phyloP scores from a whole-genome alignment of 35 echinoderm and acorn worm species.

The Chiridota heheva region DNA sequence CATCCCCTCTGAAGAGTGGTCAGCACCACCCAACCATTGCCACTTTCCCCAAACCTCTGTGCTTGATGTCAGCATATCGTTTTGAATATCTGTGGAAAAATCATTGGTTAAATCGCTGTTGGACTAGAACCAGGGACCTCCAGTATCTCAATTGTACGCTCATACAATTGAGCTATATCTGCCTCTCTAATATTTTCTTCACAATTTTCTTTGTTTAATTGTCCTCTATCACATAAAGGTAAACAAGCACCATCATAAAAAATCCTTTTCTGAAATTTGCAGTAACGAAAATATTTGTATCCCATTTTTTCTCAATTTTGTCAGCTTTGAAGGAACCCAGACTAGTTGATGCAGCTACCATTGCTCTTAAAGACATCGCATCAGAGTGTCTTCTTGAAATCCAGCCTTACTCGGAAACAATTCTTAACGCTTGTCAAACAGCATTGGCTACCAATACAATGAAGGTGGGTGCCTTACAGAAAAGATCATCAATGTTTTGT shows the following conservation, averaged over 20 bases:
- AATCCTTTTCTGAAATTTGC: neutral
- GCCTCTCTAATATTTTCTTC: no score
- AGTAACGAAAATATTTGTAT: neutral
- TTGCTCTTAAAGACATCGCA: conserved; percentile 90
- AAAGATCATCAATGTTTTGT: neutral
- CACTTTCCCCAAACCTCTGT: no score
- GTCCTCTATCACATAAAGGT: neutral
- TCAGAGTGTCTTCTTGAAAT: conserved; percentile 79
- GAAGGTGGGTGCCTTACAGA: conserved; percentile 9
- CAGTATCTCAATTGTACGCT: no score
- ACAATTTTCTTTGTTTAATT: no score
- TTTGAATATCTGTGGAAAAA: no score
- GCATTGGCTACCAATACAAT: conserved; percentile 17
- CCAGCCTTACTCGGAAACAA: conserved; percentile 68
- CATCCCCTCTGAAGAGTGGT: no score
- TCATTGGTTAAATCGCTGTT: no score
- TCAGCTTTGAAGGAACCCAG: conserved; percentile 69
- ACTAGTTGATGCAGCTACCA: conserved; percentile 74
- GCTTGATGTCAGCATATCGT: no score
- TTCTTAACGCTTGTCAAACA: conserved; percentile 64
- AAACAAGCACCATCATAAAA: neutral
- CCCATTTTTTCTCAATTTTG: neutral
- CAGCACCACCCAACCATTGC: no score
- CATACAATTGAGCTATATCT: no score
- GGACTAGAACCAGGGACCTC: no score